Base-by-base conservation (phyloP, 2,888 invertebrate genomes). In the Lysandra coridon region DNA sequence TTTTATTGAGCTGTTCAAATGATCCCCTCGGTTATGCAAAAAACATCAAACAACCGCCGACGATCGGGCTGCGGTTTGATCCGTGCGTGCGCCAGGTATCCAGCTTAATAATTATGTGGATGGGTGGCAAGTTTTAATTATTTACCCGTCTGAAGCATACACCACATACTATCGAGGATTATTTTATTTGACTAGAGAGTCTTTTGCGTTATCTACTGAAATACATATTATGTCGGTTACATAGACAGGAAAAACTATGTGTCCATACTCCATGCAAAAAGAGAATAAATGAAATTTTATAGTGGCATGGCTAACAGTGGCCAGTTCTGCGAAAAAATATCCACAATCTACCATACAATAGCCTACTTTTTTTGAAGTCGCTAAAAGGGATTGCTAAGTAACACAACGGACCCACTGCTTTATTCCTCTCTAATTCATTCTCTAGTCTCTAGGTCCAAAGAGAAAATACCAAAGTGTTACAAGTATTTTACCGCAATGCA, bases 1-100 rank as follows among this genome's bases (percentile, higher is more conserved):
- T 69, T 69, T 69, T 69, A 69, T 69, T 37, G 69, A 69, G 69
- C 69, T 69, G 69, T 69, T 69, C 33, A 33, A 69, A 69, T 33
- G 4, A 37, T 69, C 69, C 69, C 69, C 69, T 69, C 69, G 12
- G 14, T 69, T 69, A 69, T 69, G 69, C 69, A 69, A 69, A 69
- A 69, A 69, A 69, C 33, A 69, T 69, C 14, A 69, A 69, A 69
- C 69, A 37, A 69, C 69, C 69, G 33, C 33, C 69, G 30, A 7
- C 69, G 30, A 7, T 12, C 23, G 62, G 62, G 30, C 64, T 69
- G 69, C 23, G 69, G 33, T 69, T 69, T 69, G 69, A 69, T 69
- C 37, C 69, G 33, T 37, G 69, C 69, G 14, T 33, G 33, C 33
- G 17, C 69, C 69, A 37, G 69, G 69, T 37, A 69, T 69, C 69